These are phyloP conservation scores for Zygothrica quintamaculata DNA, from an alignment of 2,888 invertebrate genomes.

Conservation along the genomic window DNA sequence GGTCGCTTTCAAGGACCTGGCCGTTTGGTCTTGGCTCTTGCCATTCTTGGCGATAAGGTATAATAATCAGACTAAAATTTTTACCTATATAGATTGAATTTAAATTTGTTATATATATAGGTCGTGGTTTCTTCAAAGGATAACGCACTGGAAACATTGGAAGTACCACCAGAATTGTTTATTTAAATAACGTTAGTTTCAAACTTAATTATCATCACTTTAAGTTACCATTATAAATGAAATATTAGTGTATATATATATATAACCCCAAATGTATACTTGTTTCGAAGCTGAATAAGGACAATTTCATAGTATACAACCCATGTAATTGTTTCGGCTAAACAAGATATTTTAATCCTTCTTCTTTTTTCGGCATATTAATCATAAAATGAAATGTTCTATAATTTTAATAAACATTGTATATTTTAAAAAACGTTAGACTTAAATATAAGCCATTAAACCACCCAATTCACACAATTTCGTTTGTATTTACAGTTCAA, in stretches of 20 bases:
- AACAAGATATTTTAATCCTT: no score
- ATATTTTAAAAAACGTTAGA: conserved; percentile 25
- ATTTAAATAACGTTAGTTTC: conserved; percentile 9
- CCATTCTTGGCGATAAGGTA: conserved; percentile 88
- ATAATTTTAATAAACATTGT: conserved; percentile 10
- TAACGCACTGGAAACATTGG: conserved; percentile 87
- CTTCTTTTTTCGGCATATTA: no score
- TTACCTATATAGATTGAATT: not conserved
- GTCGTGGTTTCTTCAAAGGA: conserved; percentile 89
- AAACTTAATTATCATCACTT: not conserved
- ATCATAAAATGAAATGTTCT: conserved; percentile 1
- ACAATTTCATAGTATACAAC: no score
- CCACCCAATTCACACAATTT: conserved; percentile 7
- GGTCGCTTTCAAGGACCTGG: conserved; percentile 89
- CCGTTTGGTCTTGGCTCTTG: conserved; percentile 89
- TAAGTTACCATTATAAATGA: no score
- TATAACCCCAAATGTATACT: no score
- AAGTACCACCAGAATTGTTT: conserved; percentile 85
- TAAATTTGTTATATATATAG: conserved; percentile 82
- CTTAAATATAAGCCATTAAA: conserved; percentile 19
- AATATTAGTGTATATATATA: no score
- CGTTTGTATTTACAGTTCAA: conserved; percentile 45
- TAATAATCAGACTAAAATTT: not conserved
- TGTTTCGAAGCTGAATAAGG: no score
- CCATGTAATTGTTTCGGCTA: no score